Base-by-base conservation (phyloP, 2,888 invertebrate genomes). In the Xanthia togata region DNA sequence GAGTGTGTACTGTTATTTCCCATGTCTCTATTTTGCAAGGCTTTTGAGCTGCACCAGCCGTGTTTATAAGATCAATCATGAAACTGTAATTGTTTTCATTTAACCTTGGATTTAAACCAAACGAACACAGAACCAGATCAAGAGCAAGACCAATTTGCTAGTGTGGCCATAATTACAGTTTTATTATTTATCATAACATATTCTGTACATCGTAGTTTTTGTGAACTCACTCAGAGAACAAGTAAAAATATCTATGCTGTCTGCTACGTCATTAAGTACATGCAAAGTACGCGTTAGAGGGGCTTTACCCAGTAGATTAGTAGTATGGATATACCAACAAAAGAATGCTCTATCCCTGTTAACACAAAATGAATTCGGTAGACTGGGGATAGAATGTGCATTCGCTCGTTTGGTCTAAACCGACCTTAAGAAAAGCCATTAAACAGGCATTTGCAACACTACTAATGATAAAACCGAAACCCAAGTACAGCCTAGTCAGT, bases 21-120 rank as follows among this genome's bases (percentile, higher is more conserved):
- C n/a, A 20, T 47, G 41, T 12, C 12, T 41, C 23, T 50, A 47
- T 68, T 60, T 59, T 59, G 20, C 31, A 62, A 57, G 26, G 64
- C n/a, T 79, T 82, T 65, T 44, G 31, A 60, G 17, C n/a, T 75
- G 38, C 31, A 60, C 35, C n/a, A n/a, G 4, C 55, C 35, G 23
- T 55, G 11, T 35, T 60, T 23, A 64, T 60, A 59, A n/a, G 8
- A 55, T 31, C 50, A 17, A 14, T 41, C 9, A n/a, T 67, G 4
- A 60, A 41, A 69, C 35, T 70, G 2, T 12, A 72, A 20, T 41
- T 63, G 57, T 11, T 76, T 23, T 2, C n/a, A 5, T 14, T 31
- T 14, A 9, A 67, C 23, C 8, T 14, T 35, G n/a, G 17, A 17
- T 35, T 59, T 59, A 35, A 35, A 57, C 57, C 17, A 35, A 57